phyloP scores from a whole-genome alignment of 2,113 vertebrate species.

The Labeo catla region DNA sequence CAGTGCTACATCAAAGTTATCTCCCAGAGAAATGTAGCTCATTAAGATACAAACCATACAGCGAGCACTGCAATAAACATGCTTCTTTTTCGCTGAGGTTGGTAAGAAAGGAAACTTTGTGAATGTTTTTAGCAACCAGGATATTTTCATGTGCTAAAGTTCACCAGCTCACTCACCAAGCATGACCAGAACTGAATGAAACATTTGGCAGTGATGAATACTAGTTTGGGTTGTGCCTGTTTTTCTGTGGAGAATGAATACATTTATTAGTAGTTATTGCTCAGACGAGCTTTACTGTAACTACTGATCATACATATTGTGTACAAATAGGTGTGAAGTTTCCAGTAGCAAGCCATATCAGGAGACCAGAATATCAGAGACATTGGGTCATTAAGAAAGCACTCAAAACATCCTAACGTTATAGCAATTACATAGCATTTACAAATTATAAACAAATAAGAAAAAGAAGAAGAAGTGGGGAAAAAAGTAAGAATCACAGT shows the following conservation, averaged over 20 bases:
- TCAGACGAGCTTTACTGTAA: neutral
- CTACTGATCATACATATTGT: neutral
- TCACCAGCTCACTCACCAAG: neutral
- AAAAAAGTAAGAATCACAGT: too few species aligned
- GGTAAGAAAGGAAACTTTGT: neutral
- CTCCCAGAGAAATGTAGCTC: slow-evolving; percentile 32
- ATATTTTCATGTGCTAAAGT: neutral
- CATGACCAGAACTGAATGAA: neutral
- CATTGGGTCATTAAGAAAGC: neutral
- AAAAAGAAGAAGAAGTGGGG: too few species aligned
- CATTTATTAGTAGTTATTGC: neutral
- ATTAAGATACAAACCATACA: slow-evolving; percentile 34
- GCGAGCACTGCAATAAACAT: slow-evolving; percentile 28
- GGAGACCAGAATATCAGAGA: neutral
- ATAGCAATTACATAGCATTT: neutral
- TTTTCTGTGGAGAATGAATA: neutral
- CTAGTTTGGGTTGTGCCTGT: neutral
- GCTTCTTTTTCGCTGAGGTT: slow-evolving; percentile 29
- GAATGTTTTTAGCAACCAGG: neutral
- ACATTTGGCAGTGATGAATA: neutral
- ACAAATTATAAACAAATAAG: too few species aligned
- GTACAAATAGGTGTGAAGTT: too few species aligned
- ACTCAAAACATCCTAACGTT: neutral
- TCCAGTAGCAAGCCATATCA: neutral
- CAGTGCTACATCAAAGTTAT: slow-evolving; percentile 47